phyloP scores from a whole-genome alignment of 2,888 invertebrate species.

The Platycnemis pennipes region DNA sequence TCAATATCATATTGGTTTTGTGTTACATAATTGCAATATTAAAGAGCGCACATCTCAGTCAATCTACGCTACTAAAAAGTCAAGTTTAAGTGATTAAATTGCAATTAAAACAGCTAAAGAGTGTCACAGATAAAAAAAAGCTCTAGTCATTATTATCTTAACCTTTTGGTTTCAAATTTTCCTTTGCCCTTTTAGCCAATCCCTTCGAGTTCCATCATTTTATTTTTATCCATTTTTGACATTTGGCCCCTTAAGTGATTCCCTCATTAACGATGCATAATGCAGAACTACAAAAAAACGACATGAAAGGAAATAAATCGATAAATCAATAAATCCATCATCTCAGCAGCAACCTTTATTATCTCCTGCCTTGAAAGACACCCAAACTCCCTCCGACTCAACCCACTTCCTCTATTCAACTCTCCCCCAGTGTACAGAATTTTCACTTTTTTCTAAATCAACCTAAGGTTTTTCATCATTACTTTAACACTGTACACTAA shows the following conservation, averaged over 20 bases:
- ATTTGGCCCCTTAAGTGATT: not conserved
- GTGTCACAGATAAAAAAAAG: not conserved
- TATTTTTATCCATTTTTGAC: not conserved
- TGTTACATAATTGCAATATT: too few species aligned
- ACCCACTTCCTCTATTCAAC: not conserved
- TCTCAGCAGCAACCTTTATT: not conserved
- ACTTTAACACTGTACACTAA: slow-evolving; percentile 6
- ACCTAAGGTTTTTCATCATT: not conserved
- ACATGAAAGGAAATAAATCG: not conserved
- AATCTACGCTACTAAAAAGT: too few species aligned
- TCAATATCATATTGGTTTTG: too few species aligned
- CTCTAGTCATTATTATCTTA: not conserved
- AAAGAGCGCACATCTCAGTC: too few species aligned
- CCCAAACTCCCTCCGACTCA: not conserved
- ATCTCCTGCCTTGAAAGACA: not conserved
- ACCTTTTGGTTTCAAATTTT: not conserved
- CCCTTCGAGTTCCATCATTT: not conserved
- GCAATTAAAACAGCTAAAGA: not conserved
- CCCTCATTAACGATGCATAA: slow-evolving; percentile 19
- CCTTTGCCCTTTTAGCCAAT: not conserved
- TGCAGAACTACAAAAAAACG: not conserved
- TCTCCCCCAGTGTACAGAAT: not conserved
- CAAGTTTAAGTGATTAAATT: not conserved
- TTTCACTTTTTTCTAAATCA: not conserved
- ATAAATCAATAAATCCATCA: slow-evolving; percentile 10